These are phyloP conservation scores for Pipistrellus kuhlii DNA, from an alignment of 2,797 vertebrate species.

Conservation along the genomic window DNA sequence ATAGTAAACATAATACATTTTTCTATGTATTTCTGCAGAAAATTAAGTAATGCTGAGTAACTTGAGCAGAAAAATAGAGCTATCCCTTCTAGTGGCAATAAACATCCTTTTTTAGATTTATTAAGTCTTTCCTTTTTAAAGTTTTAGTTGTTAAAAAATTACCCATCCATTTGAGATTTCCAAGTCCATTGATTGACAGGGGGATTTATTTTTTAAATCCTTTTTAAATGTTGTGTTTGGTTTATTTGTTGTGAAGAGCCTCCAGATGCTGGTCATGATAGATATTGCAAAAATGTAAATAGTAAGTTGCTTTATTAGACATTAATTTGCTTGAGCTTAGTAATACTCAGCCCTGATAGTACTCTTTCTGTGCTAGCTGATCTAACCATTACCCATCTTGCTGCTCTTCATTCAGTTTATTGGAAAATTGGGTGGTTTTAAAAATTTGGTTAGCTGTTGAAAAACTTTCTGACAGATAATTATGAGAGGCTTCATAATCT, in stretches of 20 bases:
- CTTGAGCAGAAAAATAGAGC: constrained; percentile 53
- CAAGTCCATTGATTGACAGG: constrained; percentile 45
- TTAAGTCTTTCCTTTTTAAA: constrained; percentile 48
- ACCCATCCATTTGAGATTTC: constrained; percentile 56
- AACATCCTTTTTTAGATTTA: constrained; percentile 52
- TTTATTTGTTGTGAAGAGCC: constrained; percentile 72
- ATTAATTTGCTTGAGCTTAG: constrained; percentile 84
- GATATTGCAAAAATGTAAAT: constrained; percentile 84
- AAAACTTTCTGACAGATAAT: constrained; percentile 69
- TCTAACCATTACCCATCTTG: constrained; percentile 62
- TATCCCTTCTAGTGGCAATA: constrained; percentile 47
- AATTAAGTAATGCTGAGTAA: constrained; percentile 48
- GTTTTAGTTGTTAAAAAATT: constrained; percentile 45
- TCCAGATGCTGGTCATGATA: constrained; percentile 80
- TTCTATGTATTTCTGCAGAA: constrained; percentile 53
- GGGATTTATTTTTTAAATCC: constrained; percentile 74
- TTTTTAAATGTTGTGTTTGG: constrained; percentile 75
- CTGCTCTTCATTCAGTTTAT: constrained; percentile 74
- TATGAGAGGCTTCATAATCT: constrained; percentile 71
- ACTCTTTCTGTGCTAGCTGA: constrained; percentile 69
- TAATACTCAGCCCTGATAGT: constrained; percentile 66
- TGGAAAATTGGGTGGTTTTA: constrained; percentile 74
- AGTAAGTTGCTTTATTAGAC: constrained; percentile 81
- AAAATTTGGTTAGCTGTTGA: constrained; percentile 73
- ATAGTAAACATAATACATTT: constrained; percentile 50